Conservation (phyloP, 2,797 vertebrate genomes). For the Danio choprae region DNA sequence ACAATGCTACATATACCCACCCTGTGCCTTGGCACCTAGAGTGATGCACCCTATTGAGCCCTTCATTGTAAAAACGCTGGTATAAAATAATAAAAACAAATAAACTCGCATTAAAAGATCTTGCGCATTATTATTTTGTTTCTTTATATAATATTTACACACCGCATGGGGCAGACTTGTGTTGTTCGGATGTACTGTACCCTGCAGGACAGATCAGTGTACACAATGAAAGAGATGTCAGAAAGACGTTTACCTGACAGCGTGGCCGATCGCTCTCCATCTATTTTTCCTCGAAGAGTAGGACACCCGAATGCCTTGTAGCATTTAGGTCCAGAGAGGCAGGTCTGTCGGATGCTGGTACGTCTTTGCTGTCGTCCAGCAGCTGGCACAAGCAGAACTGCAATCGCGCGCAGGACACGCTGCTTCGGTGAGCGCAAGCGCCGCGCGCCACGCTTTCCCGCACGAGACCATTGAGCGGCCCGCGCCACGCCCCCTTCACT, state of each 20-base stretch:
- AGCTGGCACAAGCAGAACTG: constrained; percentile 46
- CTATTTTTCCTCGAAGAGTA: constrained; percentile 33
- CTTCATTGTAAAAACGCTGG: background rate
- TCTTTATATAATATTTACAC: background rate
- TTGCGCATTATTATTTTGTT: background rate
- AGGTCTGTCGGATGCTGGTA: constrained; percentile 44
- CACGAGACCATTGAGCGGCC: constrained; percentile 48
- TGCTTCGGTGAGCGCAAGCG: constrained; percentile 52
- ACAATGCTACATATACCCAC: constrained; percentile 26
- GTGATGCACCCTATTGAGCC: background rate
- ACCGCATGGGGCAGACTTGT: background rate
- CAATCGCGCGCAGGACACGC: constrained; percentile 56
- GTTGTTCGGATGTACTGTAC: background rate
- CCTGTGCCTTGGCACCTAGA: constrained; percentile 27
- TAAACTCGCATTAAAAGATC: background rate
- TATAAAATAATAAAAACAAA: background rate
- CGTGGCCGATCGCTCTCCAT: constrained; percentile 25
- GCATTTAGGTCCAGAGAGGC: constrained; percentile 45
- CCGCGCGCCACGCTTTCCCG: constrained; percentile 51
- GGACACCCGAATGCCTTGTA: constrained; percentile 2
- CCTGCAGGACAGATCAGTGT: constrained; percentile 6
- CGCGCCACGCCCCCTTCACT: constrained; percentile 59
- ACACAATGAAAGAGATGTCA: constrained; percentile 25
- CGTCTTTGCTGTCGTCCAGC: constrained; percentile 42
- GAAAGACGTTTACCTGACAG: constrained; percentile 50